Percentiles rank a stretch among this genome's conserved stretches.
Evolutionary conservation across 2,888 invertebrate species (phyloP).

Genomic region (Catocala nupta): DNA sequence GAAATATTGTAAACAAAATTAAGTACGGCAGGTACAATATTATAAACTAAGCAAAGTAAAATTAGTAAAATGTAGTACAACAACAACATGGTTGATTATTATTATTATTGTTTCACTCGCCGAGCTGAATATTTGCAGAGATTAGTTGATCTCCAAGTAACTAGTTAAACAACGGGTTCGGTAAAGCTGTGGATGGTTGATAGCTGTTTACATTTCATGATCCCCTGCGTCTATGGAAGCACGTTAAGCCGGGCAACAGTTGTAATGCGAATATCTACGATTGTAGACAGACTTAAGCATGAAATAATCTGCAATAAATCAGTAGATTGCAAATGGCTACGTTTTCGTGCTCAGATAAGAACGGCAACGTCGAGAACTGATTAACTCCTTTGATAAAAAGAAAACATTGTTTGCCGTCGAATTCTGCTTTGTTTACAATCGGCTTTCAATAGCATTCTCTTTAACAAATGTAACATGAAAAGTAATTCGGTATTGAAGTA

Average conservation of each 20-base stretch:
- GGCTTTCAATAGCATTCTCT: too few relatives aligned
- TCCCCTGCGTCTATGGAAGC: slow-evolving; percentile 18
- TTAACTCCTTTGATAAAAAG: not conserved
- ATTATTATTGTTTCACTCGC: too few relatives aligned
- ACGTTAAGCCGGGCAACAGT: slow-evolving; percentile 7
- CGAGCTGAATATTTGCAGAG: slow-evolving; percentile 1
- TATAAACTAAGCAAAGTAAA: too few relatives aligned
- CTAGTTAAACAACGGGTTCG: slow-evolving; percentile 15
- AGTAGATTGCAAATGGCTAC: not conserved
- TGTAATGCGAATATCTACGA: slow-evolving; percentile 16
- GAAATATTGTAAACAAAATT: too few relatives aligned
- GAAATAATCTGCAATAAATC: slow-evolving; percentile 11
- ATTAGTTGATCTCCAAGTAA: slow-evolving; percentile 12
- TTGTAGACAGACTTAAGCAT: slow-evolving; percentile 15
- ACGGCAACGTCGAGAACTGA: too few relatives aligned
- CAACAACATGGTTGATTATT: too few relatives aligned
- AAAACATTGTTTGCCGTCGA: too few relatives aligned
- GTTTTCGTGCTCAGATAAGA: not conserved
- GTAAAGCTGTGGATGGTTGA: slow-evolving; percentile 12
- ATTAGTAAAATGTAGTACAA: too few relatives aligned
- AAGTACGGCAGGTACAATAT: too few relatives aligned
- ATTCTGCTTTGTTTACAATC: too few relatives aligned
- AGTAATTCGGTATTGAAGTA: too few relatives aligned
- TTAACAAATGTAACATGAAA: too few relatives aligned
- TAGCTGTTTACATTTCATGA: slow-evolving; percentile 19